Evolutionary conservation across 2,113 vertebrate genomes (phyloP), one percentile per base, ranked within the genome.

Genomic region (Pelodiscus sinensis): DNA sequence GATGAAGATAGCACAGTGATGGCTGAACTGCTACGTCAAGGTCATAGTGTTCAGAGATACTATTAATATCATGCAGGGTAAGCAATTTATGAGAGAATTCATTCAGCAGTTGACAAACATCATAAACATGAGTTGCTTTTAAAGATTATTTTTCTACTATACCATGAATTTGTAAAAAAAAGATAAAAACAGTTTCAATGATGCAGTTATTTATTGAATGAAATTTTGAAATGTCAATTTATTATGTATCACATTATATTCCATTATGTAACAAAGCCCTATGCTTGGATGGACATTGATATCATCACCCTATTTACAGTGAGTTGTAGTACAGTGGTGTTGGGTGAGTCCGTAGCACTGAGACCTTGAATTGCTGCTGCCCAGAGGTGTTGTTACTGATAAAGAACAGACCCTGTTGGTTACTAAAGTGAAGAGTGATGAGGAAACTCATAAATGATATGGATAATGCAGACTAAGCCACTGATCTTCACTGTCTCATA

Each of bases 11-110:
- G 88, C 71, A 44, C 60, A 60, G 80, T 92, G 80, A n/a, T 90
- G 31, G 84, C 86, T 56, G 77, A 75, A 88, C 87, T 94, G 85
- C 88, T 92, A 44, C 73, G 85, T 90, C 93, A 96, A 96, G 95
- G 94, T 95, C 95, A 9, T 77, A 65, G 24, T 92, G 79, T 95
- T 88, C 88, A 90, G 84, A 56, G 83, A 95, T 84, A 75, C 92
- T 90, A 55, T 94, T 95, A 95, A 94, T 94, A 94, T 93, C 93
- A 87, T 92, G 90, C 94, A 93, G 86, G 93, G 87, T 89, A 88
- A 54, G 88, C 94, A 93, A 27, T 94, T 96, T 84, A 80, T 82
- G 82, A 79, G 91, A 38, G 54, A 96, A 84, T 88, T 92, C 85
- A 55, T 31, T 57, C 3, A 86, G 55, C 79, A 55, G 11, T 92